Evolutionary conservation across 2,888 invertebrate species (phyloP).

Genomic region (Operophtera brumata): DNA sequence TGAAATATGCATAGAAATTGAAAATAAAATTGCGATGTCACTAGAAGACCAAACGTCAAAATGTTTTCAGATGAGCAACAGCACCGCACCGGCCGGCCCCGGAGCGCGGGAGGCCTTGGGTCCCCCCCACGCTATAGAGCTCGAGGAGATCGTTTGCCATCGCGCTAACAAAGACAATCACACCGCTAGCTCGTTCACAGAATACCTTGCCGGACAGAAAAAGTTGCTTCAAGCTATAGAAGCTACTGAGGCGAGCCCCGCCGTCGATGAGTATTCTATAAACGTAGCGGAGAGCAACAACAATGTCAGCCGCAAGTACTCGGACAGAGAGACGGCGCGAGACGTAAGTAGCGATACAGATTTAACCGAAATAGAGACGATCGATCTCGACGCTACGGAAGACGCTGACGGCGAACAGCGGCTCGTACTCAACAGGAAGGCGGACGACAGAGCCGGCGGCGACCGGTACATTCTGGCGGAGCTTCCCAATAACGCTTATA

Average conservation of each 20-base stretch:
- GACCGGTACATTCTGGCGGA: conserved; percentile 46
- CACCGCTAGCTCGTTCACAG: conserved; percentile 39
- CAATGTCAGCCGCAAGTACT: conserved; percentile 19
- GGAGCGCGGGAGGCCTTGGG: neutral
- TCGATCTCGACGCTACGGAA: conserved; percentile 5
- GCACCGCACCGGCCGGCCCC: conserved; percentile 17
- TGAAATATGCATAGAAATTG: conserved; percentile 25
- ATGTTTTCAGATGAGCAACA: conserved; percentile 34
- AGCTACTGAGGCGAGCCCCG: conserved; percentile 23
- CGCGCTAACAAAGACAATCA: conserved; percentile 27
- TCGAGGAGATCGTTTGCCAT: conserved; percentile 36
- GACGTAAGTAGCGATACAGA: conserved; percentile 31
- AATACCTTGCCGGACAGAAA: conserved; percentile 50
- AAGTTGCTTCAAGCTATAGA: conserved; percentile 47
- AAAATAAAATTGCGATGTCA: conserved; percentile 28
- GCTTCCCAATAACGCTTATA: conserved; percentile 59
- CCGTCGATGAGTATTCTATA: conserved; percentile 18
- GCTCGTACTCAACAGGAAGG: conserved; percentile 13
- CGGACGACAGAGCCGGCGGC: conserved; percentile 23
- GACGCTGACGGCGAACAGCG: neutral
- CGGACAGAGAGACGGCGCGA: conserved; percentile 16
- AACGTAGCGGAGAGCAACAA: conserved; percentile 23
- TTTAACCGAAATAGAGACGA: conserved; percentile 16
- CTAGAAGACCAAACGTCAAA: conserved; percentile 33
- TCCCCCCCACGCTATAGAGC: conserved; percentile 28